Evolutionary conservation across 2,888 invertebrate species (phyloP).

Genomic region (Trissonchulus latispiculum): DNA sequence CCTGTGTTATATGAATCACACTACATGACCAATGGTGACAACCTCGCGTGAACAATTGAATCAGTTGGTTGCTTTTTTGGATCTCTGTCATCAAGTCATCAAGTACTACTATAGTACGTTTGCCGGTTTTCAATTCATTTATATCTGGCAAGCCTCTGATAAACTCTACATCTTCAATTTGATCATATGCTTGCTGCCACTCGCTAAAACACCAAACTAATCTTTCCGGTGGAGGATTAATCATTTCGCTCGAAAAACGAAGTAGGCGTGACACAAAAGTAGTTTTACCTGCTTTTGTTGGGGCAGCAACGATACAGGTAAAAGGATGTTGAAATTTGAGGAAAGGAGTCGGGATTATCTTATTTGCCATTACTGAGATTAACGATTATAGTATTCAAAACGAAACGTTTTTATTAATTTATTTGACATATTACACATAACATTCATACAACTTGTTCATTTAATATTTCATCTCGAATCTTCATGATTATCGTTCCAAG

Average conservation of each 20-base stretch:
- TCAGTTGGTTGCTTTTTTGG: not conserved
- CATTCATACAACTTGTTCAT: too few species aligned
- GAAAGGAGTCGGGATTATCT: too few species aligned
- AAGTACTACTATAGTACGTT: not conserved
- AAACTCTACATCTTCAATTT: not conserved
- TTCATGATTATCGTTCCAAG: too few species aligned
- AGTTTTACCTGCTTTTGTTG: slow-evolving; percentile 17
- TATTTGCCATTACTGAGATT: too few species aligned
- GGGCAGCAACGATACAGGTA: not conserved
- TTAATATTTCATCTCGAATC: too few species aligned
- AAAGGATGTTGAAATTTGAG: too few species aligned
- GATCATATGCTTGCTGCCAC: not conserved
- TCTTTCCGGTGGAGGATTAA: not conserved
- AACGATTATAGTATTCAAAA: too few species aligned
- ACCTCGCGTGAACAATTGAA: not conserved
- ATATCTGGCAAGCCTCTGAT: slow-evolving; percentile 7
- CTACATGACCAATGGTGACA: slow-evolving; percentile 11
- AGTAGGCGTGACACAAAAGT: slow-evolving; percentile 14
- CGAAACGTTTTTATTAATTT: too few species aligned
- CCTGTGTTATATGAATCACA: slow-evolving; percentile 11
- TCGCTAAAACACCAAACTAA: not conserved
- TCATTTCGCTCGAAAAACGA: not conserved
- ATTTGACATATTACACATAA: too few species aligned
- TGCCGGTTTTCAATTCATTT: not conserved
- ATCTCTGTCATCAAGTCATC: slow-evolving; percentile 7